Base-by-base conservation (phyloP, 2,888 invertebrate species). In the Synergus umbraculus region DNA sequence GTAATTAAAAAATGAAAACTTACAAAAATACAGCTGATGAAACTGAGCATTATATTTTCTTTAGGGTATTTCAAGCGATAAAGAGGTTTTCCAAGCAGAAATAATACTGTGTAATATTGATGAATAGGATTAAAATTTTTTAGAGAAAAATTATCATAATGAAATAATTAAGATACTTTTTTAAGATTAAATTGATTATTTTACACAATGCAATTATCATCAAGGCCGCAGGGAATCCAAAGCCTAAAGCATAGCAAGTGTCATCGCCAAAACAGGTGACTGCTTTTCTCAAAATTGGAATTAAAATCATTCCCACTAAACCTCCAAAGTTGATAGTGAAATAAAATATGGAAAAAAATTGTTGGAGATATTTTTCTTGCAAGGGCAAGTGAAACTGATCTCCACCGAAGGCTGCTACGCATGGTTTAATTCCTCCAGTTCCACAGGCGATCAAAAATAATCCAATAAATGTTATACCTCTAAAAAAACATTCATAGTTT, bases 341-440 rank as follows among this genome's bases (percentile, higher is more conserved):
- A 91, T 97, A 97, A 92, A 97, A 97, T 1, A 96, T 93, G 0
- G 97, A 96, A 92, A 97, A 97, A 91, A 96, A 97, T 67, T 94
- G 93, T 86, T 95, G 94, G 22, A 96, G 93, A 76, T 95, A 93
- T 80, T 94, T 93, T 84, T 95, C 94, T 91, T 97, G 95, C 78
- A 94, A 93, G 0, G 95, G 95, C n/a, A 95, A 91, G 13, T 93
- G 93, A 88, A 97, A 96, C 93, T 97, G 97, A 90, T 97, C 97
- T 4, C 97, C 97, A 4, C 97, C 97, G 90, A 97, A 97, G 0
- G 97, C 96, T 10, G 96, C 95, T 0, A 97, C 97, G 88, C 97
- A 97, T 0, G 97, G 97, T 88, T 97, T 97, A 83, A 97, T 97
- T 0, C 97, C 97, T 10, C 97, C 97, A 0, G 97, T 96, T 1